Evolutionary conservation across 2,888 invertebrate genomes (phyloP), one percentile per base, ranked within the genome.

Genomic region (Neocrepidodera transversa): DNA sequence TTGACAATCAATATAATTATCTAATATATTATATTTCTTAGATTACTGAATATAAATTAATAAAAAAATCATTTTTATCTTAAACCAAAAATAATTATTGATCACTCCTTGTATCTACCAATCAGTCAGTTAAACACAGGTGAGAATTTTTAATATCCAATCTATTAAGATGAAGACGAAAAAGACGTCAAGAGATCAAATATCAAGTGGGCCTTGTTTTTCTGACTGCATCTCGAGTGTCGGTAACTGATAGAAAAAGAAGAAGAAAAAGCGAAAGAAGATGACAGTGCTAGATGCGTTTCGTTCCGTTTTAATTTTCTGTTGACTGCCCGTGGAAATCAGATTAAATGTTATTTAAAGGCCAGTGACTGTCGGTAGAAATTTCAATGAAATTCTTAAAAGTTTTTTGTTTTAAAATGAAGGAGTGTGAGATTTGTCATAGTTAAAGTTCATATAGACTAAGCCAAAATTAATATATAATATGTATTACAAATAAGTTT

Each of bases 121-220:
- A 28, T 45, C 26, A 8, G 5, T 38, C 38, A 38, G 55, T 20
- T 38, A 14, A 49, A 38, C 42, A 54, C 64, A 65, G 64, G 64
- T 65, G 64, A 65, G 64, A 62, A 65, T 65, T 65, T 60, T 62
- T 62, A 62, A 65, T 65, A 65, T 65, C 53, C 62, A 45, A 57
- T 64, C 64, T 58, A 62, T 65, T 62, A 62, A 52, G 60, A 60
- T 65, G 58, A 57, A 60, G 59, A 45, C 14, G 11, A 45, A 47
- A 26, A 47, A 54, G 54, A 62, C 59, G 45, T 62, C 59, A 42
- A 56, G 23, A 32, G 35, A 56, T 56, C 18, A 42, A 51, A 18
- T 16, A 32, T 32, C 32, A 32, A 13, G 28, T 13, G 3, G 11
- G 32, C 13, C 38, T 17, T 17, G 38, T 38, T 38, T 38, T 38